Conservation (phyloP, 2,113 vertebrate species). For the Mormyrus iriodes region DNA sequence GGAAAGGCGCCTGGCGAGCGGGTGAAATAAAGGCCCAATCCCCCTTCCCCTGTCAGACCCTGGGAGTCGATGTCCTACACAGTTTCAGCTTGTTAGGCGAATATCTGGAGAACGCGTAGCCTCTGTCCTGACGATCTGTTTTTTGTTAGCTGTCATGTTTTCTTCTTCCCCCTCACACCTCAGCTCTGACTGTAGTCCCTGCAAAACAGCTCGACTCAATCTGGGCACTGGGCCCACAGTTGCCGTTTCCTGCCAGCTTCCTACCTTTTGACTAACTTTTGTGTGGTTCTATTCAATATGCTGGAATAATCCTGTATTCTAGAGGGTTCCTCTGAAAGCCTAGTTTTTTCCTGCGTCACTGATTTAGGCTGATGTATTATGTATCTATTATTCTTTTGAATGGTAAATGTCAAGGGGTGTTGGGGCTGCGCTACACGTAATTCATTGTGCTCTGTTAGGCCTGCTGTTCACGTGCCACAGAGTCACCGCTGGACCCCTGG, state of each 20-base stretch:
- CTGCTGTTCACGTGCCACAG: background rate
- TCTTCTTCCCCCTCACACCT: constrained; percentile 36
- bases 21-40: background rate
- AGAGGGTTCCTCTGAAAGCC: background rate
- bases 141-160: constrained; percentile 38
- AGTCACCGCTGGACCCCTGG: background rate
- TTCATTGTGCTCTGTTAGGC: background rate
- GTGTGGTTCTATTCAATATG: background rate
- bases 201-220: constrained; percentile 49
- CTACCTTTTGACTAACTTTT: background rate
- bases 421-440: background rate
- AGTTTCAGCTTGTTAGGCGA: background rate
- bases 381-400: background rate
- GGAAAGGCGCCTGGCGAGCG: background rate
- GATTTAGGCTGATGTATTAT: background rate
- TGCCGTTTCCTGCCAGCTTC: background rate
- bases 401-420: background rate
- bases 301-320: background rate
- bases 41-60: background rate
- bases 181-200: constrained; percentile 44
- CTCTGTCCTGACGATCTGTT: constrained; percentile 33
- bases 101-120: background rate
- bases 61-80: background rate
- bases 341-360: background rate
- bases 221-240: constrained; percentile 24